phyloP scores from a whole-genome alignment of 2,113 vertebrate species.

The Dermatemys mawii region DNA sequence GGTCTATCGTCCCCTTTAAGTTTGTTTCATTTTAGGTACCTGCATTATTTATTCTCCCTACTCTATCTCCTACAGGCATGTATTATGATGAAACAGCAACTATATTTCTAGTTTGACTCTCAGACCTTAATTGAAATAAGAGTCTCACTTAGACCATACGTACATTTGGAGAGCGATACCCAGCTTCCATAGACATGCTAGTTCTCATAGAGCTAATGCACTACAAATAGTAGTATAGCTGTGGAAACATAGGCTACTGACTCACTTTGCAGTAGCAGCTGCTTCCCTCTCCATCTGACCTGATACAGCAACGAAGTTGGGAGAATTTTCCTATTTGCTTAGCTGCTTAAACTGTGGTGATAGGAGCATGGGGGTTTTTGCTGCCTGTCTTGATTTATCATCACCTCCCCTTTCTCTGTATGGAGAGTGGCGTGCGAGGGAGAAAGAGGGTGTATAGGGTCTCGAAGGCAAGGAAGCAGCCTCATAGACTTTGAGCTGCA shows the following conservation, averaged over 20 bases:
- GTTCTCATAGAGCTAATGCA: not conserved
- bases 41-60: not conserved
- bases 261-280: no score
- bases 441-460: no score
- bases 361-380: no score
- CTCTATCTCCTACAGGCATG: not conserved
- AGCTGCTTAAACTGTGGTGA: no score
- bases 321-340: no score
- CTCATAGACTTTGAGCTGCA: no score
- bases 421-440: no score
- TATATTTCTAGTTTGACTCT: not conserved
- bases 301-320: no score
- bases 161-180: not conserved
- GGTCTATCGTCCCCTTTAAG: not conserved
- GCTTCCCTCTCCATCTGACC: no score
- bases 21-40: not conserved
- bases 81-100: not conserved
- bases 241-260: not conserved
- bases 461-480: no score
- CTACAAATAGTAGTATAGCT: not conserved
- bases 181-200: not conserved
- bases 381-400: no score
- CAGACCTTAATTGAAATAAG: not conserved
- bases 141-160: not conserved
- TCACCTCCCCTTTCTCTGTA: no score